Evolutionary conservation across 2,888 invertebrate species (phyloP).

Genomic region (Idaea straminata): DNA sequence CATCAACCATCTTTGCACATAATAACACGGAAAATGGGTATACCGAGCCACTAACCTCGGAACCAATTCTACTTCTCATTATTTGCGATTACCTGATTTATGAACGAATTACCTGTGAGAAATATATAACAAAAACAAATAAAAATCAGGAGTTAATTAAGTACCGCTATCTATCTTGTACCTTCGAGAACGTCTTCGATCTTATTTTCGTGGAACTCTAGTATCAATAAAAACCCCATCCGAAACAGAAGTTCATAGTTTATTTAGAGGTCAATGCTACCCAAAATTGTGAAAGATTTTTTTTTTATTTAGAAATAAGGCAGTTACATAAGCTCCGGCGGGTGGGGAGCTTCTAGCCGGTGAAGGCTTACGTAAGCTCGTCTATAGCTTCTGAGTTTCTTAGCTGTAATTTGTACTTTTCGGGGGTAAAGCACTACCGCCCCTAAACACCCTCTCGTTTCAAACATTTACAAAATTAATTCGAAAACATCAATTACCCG

Average conservation of each 20-base stretch:
- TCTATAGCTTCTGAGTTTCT: constrained; percentile 47
- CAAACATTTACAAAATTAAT: not conserved
- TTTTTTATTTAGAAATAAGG: constrained; percentile 49
- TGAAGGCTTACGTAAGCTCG: constrained; percentile 70
- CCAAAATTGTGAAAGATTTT: constrained; percentile 49
- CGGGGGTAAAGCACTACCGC: constrained; percentile 12
- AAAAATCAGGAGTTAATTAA: not conserved
- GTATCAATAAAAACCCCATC: constrained; percentile 21
- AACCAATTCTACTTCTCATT: constrained; percentile 3
- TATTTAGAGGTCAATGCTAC: constrained; percentile 43
- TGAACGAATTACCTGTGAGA: not conserved
- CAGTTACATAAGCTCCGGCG: constrained; percentile 68
- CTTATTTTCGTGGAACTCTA: constrained; percentile 18
- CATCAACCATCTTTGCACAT: constrained; percentile 1
- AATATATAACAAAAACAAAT: not conserved
- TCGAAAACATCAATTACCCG: not conserved
- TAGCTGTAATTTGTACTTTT: constrained; percentile 39
- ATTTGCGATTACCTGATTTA: not conserved
- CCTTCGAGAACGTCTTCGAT: constrained; percentile 16
- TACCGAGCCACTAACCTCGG: constrained; percentile 13
- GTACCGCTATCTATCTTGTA: constrained; percentile 2
- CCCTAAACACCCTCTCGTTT: constrained; percentile 19
- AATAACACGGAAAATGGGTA: constrained; percentile 5
- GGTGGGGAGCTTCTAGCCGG: constrained; percentile 52
- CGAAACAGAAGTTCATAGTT: constrained; percentile 30